Conservation (phyloP, 1,140 invertebrate species). For the Drosophila kurseongensis region DNA sequence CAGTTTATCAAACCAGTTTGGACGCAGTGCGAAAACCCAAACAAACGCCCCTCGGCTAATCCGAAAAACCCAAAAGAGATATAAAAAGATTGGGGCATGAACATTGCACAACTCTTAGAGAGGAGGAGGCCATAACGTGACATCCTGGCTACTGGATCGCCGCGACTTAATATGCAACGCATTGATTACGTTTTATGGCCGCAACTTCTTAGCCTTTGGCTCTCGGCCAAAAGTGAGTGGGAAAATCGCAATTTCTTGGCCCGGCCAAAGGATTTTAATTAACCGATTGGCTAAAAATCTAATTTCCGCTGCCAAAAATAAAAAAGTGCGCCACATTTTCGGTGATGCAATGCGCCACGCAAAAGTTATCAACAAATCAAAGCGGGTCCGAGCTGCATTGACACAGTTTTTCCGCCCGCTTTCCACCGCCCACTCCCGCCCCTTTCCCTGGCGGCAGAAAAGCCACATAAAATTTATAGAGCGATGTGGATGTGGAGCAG, state of each 20-base stretch:
- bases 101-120: conserved; percentile 58
- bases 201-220: conserved; percentile 45
- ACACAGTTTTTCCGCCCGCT: conserved; percentile 51
- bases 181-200: conserved; percentile 67
- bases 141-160: conserved; percentile 56
- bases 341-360: conserved; percentile 63
- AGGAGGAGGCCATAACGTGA: conserved; percentile 66
- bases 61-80: conserved; percentile 27
- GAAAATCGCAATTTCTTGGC: conserved; percentile 9
- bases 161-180: conserved; percentile 66
- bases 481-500: conserved; percentile 27
- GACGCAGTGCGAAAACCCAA: conserved; percentile 49
- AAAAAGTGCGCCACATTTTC: conserved; percentile 19
- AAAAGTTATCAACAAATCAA: conserved; percentile 75
- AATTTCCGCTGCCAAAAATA: conserved; percentile 63
- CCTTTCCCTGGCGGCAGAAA: conserved; percentile 31
- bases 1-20: conserved; percentile 62
- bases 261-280: conserved; percentile 73
- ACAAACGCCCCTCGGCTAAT: conserved; percentile 51
- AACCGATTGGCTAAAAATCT: conserved; percentile 56
- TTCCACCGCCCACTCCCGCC: conserved; percentile 18
- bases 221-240: conserved; percentile 53
- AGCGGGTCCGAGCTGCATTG: conserved; percentile 46
- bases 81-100: conserved; percentile 10
- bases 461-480: conserved; percentile 65